Evolutionary conservation across 2,113 vertebrate genomes (phyloP).

Genomic region (Callocephalon fimbriatum): DNA sequence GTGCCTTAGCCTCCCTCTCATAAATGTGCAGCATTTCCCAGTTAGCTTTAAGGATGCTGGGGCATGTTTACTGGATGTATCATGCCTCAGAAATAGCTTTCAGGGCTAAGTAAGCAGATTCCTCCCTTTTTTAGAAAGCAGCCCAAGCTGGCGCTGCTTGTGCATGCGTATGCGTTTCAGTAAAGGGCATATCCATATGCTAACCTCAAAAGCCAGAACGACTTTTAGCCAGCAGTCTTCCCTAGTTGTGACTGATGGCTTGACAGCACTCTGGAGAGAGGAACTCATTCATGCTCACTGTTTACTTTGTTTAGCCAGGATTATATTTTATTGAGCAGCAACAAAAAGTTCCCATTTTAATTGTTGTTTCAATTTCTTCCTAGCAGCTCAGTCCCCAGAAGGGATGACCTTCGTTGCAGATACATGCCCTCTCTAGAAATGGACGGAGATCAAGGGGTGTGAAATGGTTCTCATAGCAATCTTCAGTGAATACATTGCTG

Average conservation of each 20-base stretch:
- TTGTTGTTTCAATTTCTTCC: slow-evolving; percentile 32
- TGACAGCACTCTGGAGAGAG: neutral
- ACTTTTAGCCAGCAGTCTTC: slow-evolving; percentile 44
- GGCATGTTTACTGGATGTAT: neutral
- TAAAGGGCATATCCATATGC: slow-evolving; percentile 40
- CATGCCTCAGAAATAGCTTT: slow-evolving; percentile 39
- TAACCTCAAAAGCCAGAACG: neutral
- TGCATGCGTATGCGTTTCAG: neutral
- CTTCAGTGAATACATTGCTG: neutral
- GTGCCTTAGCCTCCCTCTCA: neutral
- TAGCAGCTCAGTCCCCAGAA: neutral
- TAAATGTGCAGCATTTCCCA: neutral
- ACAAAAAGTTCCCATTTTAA: neutral
- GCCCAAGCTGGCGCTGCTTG: neutral
- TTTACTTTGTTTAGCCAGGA: slow-evolving; percentile 32
- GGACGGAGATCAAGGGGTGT: neutral
- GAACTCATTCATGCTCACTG: neutral
- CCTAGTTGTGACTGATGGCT: slow-evolving; percentile 9
- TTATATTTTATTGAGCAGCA: neutral
- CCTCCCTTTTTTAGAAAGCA: neutral
- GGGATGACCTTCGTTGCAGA: slow-evolving; percentile 12
- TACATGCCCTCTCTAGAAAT: neutral
- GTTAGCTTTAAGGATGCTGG: neutral
- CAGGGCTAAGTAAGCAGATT: slow-evolving; percentile 39
- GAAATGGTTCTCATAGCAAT: neutral